Conservation (phyloP, 2,888 invertebrate genomes). For the Allacma fusca region DNA sequence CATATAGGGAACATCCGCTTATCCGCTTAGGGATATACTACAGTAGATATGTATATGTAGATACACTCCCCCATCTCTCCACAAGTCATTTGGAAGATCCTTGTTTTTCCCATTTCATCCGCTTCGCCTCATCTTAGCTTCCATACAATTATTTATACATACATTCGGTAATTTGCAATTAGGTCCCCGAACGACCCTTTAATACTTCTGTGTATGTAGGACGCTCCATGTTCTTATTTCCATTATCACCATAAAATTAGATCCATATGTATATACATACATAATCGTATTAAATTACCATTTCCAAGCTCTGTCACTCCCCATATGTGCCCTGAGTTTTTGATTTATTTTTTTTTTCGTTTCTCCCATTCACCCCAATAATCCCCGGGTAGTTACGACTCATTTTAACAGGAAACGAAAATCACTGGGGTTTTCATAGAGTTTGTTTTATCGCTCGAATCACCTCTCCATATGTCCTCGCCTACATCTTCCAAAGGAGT, state of each 20-base stretch:
- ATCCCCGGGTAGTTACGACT: no score
- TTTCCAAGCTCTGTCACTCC: neutral
- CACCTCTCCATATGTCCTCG: no score
- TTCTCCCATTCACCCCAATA: neutral
- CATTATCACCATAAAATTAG: neutral
- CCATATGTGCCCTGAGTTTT: neutral
- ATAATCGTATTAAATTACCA: neutral
- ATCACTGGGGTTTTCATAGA: no score
- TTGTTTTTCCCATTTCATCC: no score
- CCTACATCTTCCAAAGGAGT: no score
- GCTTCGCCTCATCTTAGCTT: no score
- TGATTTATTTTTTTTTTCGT: neutral
- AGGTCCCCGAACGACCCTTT: neutral
- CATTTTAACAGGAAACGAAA: no score
- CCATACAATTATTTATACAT: no score
- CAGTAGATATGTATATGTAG: constrained; percentile 9
- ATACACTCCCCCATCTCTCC: no score
- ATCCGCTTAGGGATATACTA: no score
- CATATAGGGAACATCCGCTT: neutral
- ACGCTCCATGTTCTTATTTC: neutral
- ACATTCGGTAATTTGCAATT: neutral
- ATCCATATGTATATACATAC: neutral
- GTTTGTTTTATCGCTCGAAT: no score
- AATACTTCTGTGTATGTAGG: neutral
- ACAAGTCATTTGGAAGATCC: no score